Evolutionary conservation across 2,888 invertebrate genomes (phyloP), one percentile per base, ranked within the genome.

Genomic region (Epicampocera succincta): DNA sequence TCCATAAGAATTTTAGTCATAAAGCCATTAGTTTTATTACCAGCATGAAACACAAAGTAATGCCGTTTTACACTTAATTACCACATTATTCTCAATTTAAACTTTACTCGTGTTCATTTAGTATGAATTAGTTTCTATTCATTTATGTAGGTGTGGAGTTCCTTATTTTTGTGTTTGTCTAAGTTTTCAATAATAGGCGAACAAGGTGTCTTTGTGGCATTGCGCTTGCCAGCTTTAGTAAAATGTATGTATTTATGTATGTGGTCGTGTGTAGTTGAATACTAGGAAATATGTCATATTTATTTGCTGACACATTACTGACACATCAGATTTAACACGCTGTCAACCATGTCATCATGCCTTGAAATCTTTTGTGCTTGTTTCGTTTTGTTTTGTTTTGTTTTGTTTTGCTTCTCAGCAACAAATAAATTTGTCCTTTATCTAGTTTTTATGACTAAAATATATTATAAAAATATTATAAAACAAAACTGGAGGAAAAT

Each of bases 261-360:
- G 56, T 48, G 17, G 17, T 40, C 44, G 40, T 56, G 17, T 61
- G 46, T n/a, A 33, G 21, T 48, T 69, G 25, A 52, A 58, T 48
- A 61, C 52, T 46, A 54, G 38, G 54, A 72, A 72, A 73, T 46
- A 60, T 78, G 65, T 72, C 72, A 78, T 66, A 78, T 78, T 71
- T 78, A 78, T 78, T 71, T 78, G 69, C 61, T 82, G 82, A 78
- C 82, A 82, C 74, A 82, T 82, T 82, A 75, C 78, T 82, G 82
- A 78, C 82, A 78, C 74, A 78, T 71, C 74, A 78, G 78, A 75
- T 71, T 82, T 78, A 78, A 82, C 58, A 78, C 65, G 50, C 66
- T 82, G 78, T 75, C 82, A 82, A 66, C 82, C 74, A 60, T 52
- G 52, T 54, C 65, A 71, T 52, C 58, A 68, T 66, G 71, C 19